Base-by-base conservation (phyloP, 2,888 invertebrate species). In the Apoderus coryli region DNA sequence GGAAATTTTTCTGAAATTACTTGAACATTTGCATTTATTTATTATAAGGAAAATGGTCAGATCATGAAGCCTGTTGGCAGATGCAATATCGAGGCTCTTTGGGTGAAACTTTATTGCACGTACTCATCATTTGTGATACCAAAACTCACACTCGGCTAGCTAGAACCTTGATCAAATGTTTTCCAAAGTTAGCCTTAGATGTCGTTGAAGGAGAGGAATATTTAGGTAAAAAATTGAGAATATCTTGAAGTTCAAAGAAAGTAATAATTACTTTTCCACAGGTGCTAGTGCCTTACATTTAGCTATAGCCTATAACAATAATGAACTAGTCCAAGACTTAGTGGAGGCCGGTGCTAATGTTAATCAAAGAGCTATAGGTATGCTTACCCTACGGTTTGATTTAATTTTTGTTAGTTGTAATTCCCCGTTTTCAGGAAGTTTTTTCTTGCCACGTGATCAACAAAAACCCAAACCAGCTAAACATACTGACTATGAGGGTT, bases 171-270 rank as follows among this genome's bases (percentile, higher is more conserved):
- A 68, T 98, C 11, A 80, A 85, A 52, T 80, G 88, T 50, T 96
- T 85, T 53, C 92, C 95, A 0, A 82, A 81, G 46, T 60, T 95
- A 37, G 80, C 86, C 0, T 63, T 89, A 35, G 96, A 98, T 59
- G 81, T 92, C 3, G 93, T 96, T 32, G 92, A 96, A 61, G 93
- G 93, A 0, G 92, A 93, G 57, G 95, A 96, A 61, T 95, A 95
- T 62, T 71, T 90, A 51, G 46, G 46, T 46, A 37, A 24, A 19
- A 19, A 19, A 19, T 19, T 19, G 19, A 19, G 6, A 19, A 19
- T 19, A 7, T 19, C n/a, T 7, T n/a, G 19, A n/a, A 19, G n/a
- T 6, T 19, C n/a, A 6, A 16, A 16, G 6, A 7, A 6, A 16
- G 6, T 9, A 24, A 24, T 26, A 9, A n/a, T 31, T 31, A 4